Evolutionary conservation across 2,888 invertebrate genomes (phyloP), one percentile per base, ranked within the genome.

Genomic region (Anagyrus pseudococci): DNA sequence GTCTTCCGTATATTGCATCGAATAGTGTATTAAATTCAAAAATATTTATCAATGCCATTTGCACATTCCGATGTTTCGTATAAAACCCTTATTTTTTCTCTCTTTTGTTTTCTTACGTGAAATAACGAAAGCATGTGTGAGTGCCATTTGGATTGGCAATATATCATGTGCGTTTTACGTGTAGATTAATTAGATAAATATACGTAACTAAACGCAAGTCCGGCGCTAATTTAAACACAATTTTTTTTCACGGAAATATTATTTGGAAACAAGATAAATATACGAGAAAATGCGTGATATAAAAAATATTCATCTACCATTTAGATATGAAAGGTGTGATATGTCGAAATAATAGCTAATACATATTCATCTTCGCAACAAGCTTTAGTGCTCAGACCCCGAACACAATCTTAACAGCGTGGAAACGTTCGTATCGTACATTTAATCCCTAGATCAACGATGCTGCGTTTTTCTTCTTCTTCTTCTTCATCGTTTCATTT

Each of bases 261-360:
- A 8, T 37, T 13, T 37, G 10, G 50, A 29, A 55, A 46, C n/a
- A 4, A 17, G 33, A 37, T 37, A 17, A 15, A 2, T n/a, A 17
- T 17, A 48, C 25, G 10, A 15, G 47, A 17, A 29, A 26, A n/a
- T 4, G 29, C n/a, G 17, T 43, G 20, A 25, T 54, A 43, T 60
- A 64, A 49, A 56, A 57, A 61, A 58, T 61, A 61, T 49, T 57
- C 8, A 25, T 52, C 29, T 49, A 53, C 20, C 23, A 23, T 43
- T 59, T 60, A 13, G 53, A 60, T 64, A 57, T 64, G 44, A 64
- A 58, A 60, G 50, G 13, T 58, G 29, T 64, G 59, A 58, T 60
- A 64, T 64, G 58, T 58, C 25, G 40, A 58, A 61, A 57, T 43
- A 25, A 47, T n/a, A 55, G 23, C 43, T 26, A 10, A 64, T 44